Percentiles rank a stretch among this genome's conserved stretches.
phyloP scores from a whole-genome alignment of 2,797 vertebrate species.

The Hybognathus amarus region DNA sequence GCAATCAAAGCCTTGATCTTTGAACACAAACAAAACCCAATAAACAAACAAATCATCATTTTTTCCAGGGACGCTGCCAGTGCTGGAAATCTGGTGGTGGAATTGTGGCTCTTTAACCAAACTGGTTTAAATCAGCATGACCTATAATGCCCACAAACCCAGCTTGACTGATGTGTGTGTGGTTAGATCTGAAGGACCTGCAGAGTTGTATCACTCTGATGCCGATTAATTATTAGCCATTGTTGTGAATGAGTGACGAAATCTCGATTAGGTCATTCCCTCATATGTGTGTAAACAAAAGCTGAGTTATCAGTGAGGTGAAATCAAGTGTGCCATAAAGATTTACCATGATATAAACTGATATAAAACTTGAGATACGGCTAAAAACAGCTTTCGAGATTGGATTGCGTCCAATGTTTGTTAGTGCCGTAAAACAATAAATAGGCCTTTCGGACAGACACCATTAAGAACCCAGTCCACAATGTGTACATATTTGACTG shows the following conservation, averaged over 20 bases:
- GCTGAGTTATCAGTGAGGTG: slow-evolving; percentile 10
- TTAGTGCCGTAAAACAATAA: slow-evolving; percentile 50
- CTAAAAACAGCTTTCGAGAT: slow-evolving; percentile 43
- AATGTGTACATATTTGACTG: not conserved
- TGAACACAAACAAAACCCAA: slow-evolving; percentile 61
- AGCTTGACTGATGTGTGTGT: slow-evolving; percentile 13
- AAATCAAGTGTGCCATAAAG: slow-evolving; percentile 39
- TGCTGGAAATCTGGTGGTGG: slow-evolving; percentile 42
- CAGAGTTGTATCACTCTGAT: not conserved
- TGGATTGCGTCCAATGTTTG: slow-evolving; percentile 42
- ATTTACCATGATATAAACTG: slow-evolving; percentile 35
- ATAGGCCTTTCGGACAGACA: slow-evolving; percentile 1
- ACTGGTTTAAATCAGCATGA: slow-evolving; percentile 51
- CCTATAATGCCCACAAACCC: slow-evolving; percentile 30
- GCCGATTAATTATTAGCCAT: slow-evolving; percentile 36
- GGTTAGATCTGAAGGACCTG: not conserved
- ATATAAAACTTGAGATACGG: slow-evolving; percentile 53
- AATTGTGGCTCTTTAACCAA: slow-evolving; percentile 30
- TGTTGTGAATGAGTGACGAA: slow-evolving; percentile 50
- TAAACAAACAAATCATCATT: slow-evolving; percentile 63
- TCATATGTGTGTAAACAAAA: slow-evolving; percentile 34
- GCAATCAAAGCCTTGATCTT: slow-evolving; percentile 62
- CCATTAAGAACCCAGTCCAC: slow-evolving; percentile 20
- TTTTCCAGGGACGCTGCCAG: slow-evolving; percentile 56
- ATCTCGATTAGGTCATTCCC: slow-evolving; percentile 29